Percentiles rank a stretch among this genome's conserved stretches.
phyloP scores from a whole-genome alignment of 64 coral and sea anemone species.

The Astreopora myriophthalma region DNA sequence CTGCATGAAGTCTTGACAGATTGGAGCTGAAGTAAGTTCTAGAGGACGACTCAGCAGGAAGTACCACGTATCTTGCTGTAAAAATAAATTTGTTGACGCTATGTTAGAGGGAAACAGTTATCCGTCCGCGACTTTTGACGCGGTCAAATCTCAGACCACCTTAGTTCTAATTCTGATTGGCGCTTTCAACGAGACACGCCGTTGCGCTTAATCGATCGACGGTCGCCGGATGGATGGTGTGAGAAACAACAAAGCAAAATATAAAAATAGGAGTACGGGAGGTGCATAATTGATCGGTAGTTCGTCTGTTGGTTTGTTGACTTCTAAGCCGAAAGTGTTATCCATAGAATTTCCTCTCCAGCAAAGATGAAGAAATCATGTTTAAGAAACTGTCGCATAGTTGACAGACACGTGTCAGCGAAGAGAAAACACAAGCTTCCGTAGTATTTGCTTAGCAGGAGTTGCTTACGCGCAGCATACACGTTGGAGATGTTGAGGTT shows the following conservation, averaged over 20 bases:
- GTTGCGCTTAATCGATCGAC: not conserved
- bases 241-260: not conserved
- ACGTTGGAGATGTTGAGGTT: too few relatives aligned
- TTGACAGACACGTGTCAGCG: not conserved
- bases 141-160: not conserved
- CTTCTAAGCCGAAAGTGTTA: not conserved
- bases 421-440: not conserved
- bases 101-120: not conserved
- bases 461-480: too few relatives aligned
- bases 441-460: not conserved
- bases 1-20: not conserved
- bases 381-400: not conserved
- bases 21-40: not conserved
- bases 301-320: not conserved
- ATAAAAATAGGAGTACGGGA: not conserved
- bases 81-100: not conserved
- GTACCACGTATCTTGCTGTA: not conserved
- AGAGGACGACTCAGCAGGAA: not conserved
- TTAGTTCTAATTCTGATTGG: not conserved
- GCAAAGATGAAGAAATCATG: not conserved
- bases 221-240: not conserved
- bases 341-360: not conserved
- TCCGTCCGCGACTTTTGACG: not conserved
- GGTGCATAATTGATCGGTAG: not conserved
- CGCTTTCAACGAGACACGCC: not conserved